Conservation (phyloP, 1,140 invertebrate species). For the Phenacoccus solenopsis region DNA sequence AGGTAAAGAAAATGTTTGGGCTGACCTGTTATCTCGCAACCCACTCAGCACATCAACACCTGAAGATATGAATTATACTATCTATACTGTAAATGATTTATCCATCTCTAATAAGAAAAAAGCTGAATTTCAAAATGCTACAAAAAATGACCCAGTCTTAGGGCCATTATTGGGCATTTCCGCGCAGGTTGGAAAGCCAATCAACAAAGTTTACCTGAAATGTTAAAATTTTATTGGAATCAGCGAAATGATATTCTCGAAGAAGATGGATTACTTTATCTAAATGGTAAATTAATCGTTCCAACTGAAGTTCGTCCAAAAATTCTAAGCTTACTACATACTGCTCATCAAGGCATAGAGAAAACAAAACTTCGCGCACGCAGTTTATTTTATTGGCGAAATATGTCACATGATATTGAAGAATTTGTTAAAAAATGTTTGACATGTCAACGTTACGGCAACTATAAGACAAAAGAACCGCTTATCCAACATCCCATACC, state of each 20-base stretch:
- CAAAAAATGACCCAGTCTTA: neutral
- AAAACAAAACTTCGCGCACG: slow-evolving; percentile 10
- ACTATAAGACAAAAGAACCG: slow-evolving; percentile 4
- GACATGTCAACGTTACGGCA: neutral
- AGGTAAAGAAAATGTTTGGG: too few relatives aligned
- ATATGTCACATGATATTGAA: slow-evolving; percentile 15
- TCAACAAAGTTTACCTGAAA: too few relatives aligned
- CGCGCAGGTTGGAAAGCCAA: too few relatives aligned
- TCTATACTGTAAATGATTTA: too few relatives aligned
- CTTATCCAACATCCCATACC: neutral
- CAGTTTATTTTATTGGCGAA: slow-evolving; percentile 1
- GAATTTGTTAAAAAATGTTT: neutral
- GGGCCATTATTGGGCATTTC: neutral
- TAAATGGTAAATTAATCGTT: neutral
- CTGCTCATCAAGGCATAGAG: slow-evolving; percentile 27
- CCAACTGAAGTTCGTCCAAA: slow-evolving; percentile 27
- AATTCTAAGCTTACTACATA: slow-evolving; percentile 31
- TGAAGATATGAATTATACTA: neutral
- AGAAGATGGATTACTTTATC: neutral
- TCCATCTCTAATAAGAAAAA: neutral
- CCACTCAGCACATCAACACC: too few relatives aligned
- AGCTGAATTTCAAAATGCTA: neutral
- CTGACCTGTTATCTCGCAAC: too few relatives aligned
- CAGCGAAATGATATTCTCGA: neutral
- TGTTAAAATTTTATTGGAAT: slow-evolving; percentile 21